phyloP scores from a whole-genome alignment of 2,797 vertebrate species.

The Bradypodion ventrale region DNA sequence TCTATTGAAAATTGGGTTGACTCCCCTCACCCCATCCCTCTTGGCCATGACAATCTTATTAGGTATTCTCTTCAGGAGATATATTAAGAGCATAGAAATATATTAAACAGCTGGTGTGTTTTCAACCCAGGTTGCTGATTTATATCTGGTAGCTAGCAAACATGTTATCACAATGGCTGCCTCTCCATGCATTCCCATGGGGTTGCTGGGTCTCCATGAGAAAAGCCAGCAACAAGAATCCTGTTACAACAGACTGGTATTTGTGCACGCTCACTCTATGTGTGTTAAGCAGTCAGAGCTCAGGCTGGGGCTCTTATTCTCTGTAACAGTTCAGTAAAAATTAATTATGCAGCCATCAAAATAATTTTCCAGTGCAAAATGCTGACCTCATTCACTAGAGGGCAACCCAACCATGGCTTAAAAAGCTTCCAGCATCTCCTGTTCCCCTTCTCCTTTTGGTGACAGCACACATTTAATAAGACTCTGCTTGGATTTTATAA shows the following conservation, averaged over 20 bases:
- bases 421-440: conserved; percentile 68
- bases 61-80: conserved; percentile 76
- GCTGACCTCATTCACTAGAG: conserved; percentile 85
- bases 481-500: conserved; percentile 59
- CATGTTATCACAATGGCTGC: conserved; percentile 63
- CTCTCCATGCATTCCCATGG: conserved; percentile 45
- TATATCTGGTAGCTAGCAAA: conserved; percentile 67
- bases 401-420: conserved; percentile 78
- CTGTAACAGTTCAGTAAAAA: conserved; percentile 45
- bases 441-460: conserved; percentile 65
- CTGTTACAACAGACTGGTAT: background rate
- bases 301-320: conserved; percentile 42
- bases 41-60: conserved; percentile 74
- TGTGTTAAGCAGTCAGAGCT: conserved; percentile 51
- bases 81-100: conserved; percentile 73
- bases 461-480: conserved; percentile 67
- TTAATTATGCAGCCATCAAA: conserved; percentile 75
- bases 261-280: conserved; percentile 15
- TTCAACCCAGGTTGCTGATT: conserved; percentile 70
- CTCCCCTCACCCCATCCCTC: background rate
- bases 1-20: conserved; percentile 69
- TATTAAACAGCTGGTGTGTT: conserved; percentile 66
- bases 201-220: background rate
- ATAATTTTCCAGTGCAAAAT: conserved; percentile 73
- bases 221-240: conserved; percentile 38